Evolutionary conservation across 2,113 vertebrate species (phyloP).

Genomic region (Microcebus murinus): DNA sequence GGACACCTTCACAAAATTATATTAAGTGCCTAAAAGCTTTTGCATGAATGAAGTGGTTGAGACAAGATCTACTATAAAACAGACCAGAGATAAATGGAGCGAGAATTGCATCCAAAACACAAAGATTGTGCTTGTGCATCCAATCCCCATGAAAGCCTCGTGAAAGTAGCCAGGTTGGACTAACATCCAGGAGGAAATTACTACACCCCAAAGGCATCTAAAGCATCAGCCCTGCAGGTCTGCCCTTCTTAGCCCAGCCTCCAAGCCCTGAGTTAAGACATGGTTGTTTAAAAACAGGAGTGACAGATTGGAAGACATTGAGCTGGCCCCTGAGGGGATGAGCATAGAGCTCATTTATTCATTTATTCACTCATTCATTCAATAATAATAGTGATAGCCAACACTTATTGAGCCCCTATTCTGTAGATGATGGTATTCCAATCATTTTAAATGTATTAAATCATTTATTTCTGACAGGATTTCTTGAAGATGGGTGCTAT

Average conservation of each 20-base stretch:
- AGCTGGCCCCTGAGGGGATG: not conserved
- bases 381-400: not conserved
- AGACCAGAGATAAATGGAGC: constrained; percentile 20
- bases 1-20: constrained; percentile 53
- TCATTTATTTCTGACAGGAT: not conserved
- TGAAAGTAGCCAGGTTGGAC: not conserved
- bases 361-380: not conserved
- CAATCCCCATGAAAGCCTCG: constrained; percentile 1
- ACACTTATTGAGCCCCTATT: not conserved
- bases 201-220: not conserved
- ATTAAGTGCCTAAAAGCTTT: constrained; percentile 52
- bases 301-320: not conserved
- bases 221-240: not conserved
- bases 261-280: not conserved
- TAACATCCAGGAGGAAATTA: not conserved
- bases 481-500: not conserved
- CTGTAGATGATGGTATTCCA: not conserved
- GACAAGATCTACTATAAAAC: constrained; percentile 51
- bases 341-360: not conserved
- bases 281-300: not conserved
- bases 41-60: constrained; percentile 61
- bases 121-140: not conserved
- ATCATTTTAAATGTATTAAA: not conserved
- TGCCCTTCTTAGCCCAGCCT: not conserved
- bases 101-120: not conserved